Evolutionary conservation across 92 coral and sea anemone species (phyloP), one percentile per base, ranked within the genome.

Genomic region (Zoanthus solanderi): DNA sequence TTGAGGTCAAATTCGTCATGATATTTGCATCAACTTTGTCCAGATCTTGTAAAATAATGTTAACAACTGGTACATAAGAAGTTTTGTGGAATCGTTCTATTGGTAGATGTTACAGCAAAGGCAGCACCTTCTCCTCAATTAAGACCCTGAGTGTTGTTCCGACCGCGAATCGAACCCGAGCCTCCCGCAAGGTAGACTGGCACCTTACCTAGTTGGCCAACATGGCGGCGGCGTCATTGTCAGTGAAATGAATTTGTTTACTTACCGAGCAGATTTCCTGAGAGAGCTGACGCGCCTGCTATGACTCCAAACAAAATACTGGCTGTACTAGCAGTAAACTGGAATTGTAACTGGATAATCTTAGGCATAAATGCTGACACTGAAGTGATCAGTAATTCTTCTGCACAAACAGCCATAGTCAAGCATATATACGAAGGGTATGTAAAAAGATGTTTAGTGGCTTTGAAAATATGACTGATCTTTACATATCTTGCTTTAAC

Each of bases 241-340:
- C 42, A 37, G 42, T 37, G 4, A 37, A 37, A 37, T 37, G 9
- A 50, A 7, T 50, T 4, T 50, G 12, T 7, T 50, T 17, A 60
- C 96, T 68, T 45, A 95, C 97, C 98, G 53, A 96, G 18, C 88
- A 96, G 78, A 75, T 91, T 93, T 15, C 97, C 98, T 8, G 93
- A n/a, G 15, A 96, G 86, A 7, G 95, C 92, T n/a, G 90, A 87
- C 16, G 90, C 89, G 2, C 92, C 87, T 18, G 89, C 88, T 28
- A 93, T 90, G 17, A 86, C 66, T 47, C 97, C 98, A 84, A 78
- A 92, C 88, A 96, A 28, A 16, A 94, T 17, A 60, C 97, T 92
- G 34, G 92, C 93, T 47, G 54, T 46, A 54, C 90, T 87, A 0
- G 96, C 84, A 9, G 91, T 74, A 44, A 86, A 86, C 28, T 88